phyloP scores from a whole-genome alignment of 2,113 vertebrate genomes.

The Calypte anna region DNA sequence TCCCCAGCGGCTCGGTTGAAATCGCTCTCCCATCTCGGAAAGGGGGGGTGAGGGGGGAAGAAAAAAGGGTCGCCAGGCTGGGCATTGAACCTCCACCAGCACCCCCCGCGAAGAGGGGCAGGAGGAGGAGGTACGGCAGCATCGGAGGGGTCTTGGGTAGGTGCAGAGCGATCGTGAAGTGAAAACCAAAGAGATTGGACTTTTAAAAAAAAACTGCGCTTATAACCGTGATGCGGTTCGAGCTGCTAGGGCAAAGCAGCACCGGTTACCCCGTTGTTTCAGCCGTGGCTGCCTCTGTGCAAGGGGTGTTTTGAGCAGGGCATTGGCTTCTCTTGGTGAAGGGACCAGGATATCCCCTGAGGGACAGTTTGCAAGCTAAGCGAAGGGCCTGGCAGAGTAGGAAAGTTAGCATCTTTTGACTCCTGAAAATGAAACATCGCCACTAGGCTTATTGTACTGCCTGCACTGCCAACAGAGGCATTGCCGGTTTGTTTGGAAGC shows the following conservation, averaged over 20 bases:
- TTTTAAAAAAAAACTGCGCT: fast-evolving
- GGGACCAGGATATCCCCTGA: no score
- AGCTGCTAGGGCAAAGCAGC: background rate
- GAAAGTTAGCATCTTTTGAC: background rate
- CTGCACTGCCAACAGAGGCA: fast-evolving
- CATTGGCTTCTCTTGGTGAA: no score
- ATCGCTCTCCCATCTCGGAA: fast-evolving
- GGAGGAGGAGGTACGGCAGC: fast-evolving
- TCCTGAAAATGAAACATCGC: background rate
- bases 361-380: no score
- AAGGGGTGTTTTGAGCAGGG: no score
- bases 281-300: background rate
- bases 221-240: background rate
- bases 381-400: no score
- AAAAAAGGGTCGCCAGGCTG: fast-evolving
- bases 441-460: background rate
- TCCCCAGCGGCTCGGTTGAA: no score
- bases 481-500: background rate
- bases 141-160: fast-evolving
- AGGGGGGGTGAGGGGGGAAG: background rate
- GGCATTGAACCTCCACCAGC: fast-evolving
- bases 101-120: fast-evolving
- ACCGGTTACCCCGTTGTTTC: no score
- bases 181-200: background rate
- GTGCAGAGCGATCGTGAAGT: background rate